Base-by-base conservation (phyloP, 2,113 vertebrate species). In the Columba livia region DNA sequence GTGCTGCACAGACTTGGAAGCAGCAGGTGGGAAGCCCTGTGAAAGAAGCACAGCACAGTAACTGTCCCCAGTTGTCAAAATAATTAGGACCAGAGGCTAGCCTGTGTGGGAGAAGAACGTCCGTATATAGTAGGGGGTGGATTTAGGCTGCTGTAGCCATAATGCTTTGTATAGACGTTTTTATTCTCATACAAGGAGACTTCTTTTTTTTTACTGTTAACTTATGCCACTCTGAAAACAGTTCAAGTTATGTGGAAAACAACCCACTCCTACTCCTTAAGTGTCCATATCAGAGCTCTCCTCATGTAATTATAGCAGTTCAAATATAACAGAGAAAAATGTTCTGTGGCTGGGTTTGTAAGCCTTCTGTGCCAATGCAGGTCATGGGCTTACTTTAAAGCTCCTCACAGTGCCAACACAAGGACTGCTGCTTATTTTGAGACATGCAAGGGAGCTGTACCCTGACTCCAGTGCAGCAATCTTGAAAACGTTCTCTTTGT, bases 181-280 rank as follows among this genome's bases (percentile, higher is more conserved):
- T 88, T 80, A 85, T 85, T 89, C 60, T 66, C 38, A 40, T 64
- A 95, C 36, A 88, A 89, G 71, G 64, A 92, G 28, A 42, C 13
- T 34, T 66, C 1, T 53, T 44, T 57, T n/a, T 81, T 81, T 44
- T 44, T 61, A 4, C 34, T 79, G 36, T 71, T 90, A 80, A 89
- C 56, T 81, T 75, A 79, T 7, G 66, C 50, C 23, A 44, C 74
- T 96, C 87, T 53, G 48, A 57, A 91, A 92, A 61, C 38, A 56
- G 64, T 65, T 85, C 77, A 69, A 89, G 62, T 79, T 80, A 74
- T 71, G 70, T 85, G 60, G 56, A 86, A 91, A 93, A 86, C 60
- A 94, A 78, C 69, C 72, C 67, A 79, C 75, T 92, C 40, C n/a
- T 88, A 51, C 44, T 87, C 34, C 51, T 71, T 77, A 77, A 96